These are phyloP conservation scores for Ovibos moschatus DNA, from an alignment of 2,113 vertebrate genomes.

Conservation along the genomic window DNA sequence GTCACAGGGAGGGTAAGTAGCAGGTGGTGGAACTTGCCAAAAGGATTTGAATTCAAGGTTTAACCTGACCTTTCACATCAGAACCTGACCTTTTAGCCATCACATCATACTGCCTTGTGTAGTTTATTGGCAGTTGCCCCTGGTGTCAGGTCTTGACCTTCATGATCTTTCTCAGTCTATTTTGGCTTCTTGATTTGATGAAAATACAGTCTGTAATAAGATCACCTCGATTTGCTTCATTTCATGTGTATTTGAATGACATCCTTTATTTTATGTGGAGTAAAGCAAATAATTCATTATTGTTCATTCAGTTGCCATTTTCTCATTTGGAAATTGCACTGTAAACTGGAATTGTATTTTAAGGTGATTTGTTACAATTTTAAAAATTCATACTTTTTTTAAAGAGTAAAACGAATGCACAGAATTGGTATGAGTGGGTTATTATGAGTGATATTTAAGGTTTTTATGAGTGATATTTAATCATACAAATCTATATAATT, in stretches of 20 bases:
- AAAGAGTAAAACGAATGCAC: not conserved
- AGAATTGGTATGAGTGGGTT: not conserved
- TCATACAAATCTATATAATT: not conserved
- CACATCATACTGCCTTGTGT: not conserved
- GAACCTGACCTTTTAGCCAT: not conserved
- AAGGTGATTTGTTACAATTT: not conserved
- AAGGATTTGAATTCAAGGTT: conserved; percentile 15
- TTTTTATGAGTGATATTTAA: not conserved
- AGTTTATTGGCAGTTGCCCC: not conserved
- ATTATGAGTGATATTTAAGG: not conserved
- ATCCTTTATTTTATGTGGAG: not conserved
- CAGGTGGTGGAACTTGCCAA: not conserved
- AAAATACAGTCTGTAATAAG: not conserved
- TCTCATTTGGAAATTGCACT: not conserved
- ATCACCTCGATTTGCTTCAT: not conserved
- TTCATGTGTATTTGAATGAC: not conserved
- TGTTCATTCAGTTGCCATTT: not conserved
- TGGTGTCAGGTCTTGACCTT: not conserved
- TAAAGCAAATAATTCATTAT: not conserved
- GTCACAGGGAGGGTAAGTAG: not conserved
- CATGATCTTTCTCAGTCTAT: not conserved
- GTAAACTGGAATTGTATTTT: conserved; percentile 10
- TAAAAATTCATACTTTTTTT: not conserved
- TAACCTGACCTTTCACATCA: not conserved
- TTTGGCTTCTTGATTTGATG: conserved; percentile 24